Evolutionary conservation across 2,113 vertebrate species (phyloP).

Genomic region (Mesembrinibis cayennensis): DNA sequence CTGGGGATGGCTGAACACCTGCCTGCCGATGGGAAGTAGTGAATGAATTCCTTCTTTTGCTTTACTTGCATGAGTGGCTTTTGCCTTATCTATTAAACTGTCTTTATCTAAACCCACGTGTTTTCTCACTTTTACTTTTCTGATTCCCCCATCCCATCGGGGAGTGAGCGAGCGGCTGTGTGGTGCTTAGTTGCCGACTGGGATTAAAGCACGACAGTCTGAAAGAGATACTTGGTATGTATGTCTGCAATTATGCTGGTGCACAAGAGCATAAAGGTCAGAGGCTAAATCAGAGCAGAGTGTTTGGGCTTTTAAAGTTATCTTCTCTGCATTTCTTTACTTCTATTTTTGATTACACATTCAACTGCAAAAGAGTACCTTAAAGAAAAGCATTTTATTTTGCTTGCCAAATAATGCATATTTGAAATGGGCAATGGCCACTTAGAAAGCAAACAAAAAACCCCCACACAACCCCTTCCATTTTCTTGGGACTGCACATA

Average conservation of each 20-base stretch:
- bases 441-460: not conserved
- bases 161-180: no score
- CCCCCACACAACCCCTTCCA: not conserved
- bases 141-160: no score
- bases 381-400: not conserved
- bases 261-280: not conserved
- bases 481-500: not conserved
- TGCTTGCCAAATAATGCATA: fast-evolving
- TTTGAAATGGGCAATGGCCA: not conserved
- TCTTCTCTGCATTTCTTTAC: not conserved
- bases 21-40: no score
- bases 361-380: not conserved
- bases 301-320: not conserved
- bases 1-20: no score
- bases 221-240: not conserved
- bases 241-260: not conserved
- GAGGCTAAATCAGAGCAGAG: not conserved
- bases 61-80: no score
- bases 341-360: not conserved
- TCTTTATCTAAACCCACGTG: no score
- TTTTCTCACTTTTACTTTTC: no score
- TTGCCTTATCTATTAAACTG: no score
- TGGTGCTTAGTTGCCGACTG: no score
- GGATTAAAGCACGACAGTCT: no score
- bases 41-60: no score